Base-by-base conservation (phyloP, 2,797 vertebrate species). In the Sphenodon punctatus region DNA sequence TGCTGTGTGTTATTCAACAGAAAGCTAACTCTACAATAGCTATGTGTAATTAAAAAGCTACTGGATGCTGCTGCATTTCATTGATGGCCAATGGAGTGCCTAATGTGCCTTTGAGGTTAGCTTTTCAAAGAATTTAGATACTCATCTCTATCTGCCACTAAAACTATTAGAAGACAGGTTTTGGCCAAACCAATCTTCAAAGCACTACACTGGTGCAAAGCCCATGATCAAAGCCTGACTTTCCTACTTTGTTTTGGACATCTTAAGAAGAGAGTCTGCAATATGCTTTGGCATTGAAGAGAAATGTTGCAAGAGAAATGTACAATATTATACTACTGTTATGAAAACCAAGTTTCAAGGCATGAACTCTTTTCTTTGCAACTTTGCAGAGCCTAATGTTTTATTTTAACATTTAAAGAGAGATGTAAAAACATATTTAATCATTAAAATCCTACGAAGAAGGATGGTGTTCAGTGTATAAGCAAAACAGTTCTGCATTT, bases 301-400 rank as follows among this genome's bases (percentile, higher is more conserved):
- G n/a, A 59, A 70, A 90, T 79, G 73, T 83, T 90, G 76, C 65
- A 70, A 67, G 82, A 84, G 84, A 90, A 91, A 93, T 67, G 13
- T 85, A 86, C 91, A 88, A 76, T 74, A 83, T 42, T 32, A 64
- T 87, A 87, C 82, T 81, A 89, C 84, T 67, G 65, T 86, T 85
- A 39, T 84, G 88, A 80, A 80, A 83, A 48, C 48, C 79, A 69
- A 74, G 75, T 61, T 86, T 80, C 67, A 82, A 85, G 73, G 64
- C 89, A 60, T 84, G 76, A 49, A 71, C 61, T 86, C 79, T 85
- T 88, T n/a, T n/a, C n/a, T n/a, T n/a, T 80, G 55, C 75, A 82
- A 51, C 59, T 89, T 86, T 81, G 43, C 70, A 13, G 39, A 55
- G 5, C 32, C 16, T 5, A 59, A 81, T 87, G 42, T 81, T 92